These are phyloP conservation scores for Orbicella faveolata DNA, from an alignment of 64 coral and sea anemone species.

Conservation along the genomic window DNA sequence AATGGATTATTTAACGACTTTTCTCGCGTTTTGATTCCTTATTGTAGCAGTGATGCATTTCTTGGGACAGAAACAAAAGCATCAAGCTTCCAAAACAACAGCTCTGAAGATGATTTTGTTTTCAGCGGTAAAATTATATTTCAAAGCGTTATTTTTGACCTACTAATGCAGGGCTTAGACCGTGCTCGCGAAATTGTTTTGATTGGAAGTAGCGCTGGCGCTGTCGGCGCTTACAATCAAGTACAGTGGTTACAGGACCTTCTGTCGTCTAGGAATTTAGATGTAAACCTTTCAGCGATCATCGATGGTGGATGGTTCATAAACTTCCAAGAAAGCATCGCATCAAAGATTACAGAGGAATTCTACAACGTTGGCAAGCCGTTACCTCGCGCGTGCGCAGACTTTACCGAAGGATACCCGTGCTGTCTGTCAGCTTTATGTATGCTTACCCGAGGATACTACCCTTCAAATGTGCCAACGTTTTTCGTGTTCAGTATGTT, in stretches of 20 bases:
- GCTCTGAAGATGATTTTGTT: not conserved
- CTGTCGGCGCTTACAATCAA: not conserved
- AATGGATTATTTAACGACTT: conserved; percentile 2
- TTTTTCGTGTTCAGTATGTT: conserved; percentile 19
- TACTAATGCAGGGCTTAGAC: not conserved
- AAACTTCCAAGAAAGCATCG: conserved; percentile 24
- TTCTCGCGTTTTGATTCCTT: conserved; percentile 18
- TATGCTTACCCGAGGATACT: conserved; percentile 30
- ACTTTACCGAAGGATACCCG: not conserved
- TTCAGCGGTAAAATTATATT: conserved; percentile 46
- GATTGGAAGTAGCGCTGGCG: conserved; percentile 22
- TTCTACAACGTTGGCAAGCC: conserved; percentile 17
- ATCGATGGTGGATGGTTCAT: conserved; percentile 31
- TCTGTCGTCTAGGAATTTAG: not conserved
- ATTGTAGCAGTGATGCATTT: conserved; percentile 27
- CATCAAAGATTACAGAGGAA: not conserved
- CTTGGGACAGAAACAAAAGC: conserved; percentile 1
- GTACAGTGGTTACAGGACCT: conserved; percentile 8
- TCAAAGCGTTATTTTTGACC: conserved; percentile 29
- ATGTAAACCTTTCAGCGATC: not conserved
- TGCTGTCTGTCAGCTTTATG: conserved; percentile 10
- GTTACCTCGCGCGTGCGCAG: conserved; percentile 17
- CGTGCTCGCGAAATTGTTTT: conserved; percentile 3
- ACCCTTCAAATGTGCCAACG: conserved; percentile 8
- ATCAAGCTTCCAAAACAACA: not conserved